Base-by-base conservation (phyloP, 2,797 vertebrate genomes). In the Pseudochaenichthys georgianus region DNA sequence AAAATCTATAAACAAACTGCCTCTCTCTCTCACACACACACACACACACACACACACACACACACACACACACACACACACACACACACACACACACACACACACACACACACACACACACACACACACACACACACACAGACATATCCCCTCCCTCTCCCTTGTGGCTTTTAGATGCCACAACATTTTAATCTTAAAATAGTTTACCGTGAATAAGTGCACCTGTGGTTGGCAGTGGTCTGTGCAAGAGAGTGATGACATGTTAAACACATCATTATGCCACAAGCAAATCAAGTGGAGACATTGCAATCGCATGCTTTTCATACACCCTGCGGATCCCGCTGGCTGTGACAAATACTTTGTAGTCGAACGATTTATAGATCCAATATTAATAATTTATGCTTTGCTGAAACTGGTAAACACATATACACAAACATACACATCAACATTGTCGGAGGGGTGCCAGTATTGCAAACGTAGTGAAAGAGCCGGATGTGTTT, bases 261-360 rank as follows among this genome's bases (percentile, higher is more conserved):
- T 82, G 84, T 78, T 45, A 68, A 82, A 77, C 51, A 64, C 62
- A 70, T 78, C 69, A 64, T 75, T 80, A 73, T 66, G 41, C 68
- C 42, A 31, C 9, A 41, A 78, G 71, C 23, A 12, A 77, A 78
- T 86, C 64, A 67, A 68, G 55, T 66, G 55, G 41, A 79, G 62
- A 79, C 84, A 87, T 84, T 84, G 66, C 66, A 86, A 87, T 88
- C 80, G 84, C 80, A 80, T 85, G 81, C 66, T 75, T 68, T 55
- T 62, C 57, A 55, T 55, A 60, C 51, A 47, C 64, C 68, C 71
- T 9, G 38, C 54, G 65, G 69, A 67, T 47, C 60, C 62, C 9
- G 41, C 65, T 58, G 45, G 38, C 54, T 62, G 55, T 51, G 53
- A 65, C 46, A 81, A 59, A 84, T 59, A 64, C 46, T 38, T 54